Base-by-base conservation (phyloP, 2,888 invertebrate species). In the Andrena dorsata region DNA sequence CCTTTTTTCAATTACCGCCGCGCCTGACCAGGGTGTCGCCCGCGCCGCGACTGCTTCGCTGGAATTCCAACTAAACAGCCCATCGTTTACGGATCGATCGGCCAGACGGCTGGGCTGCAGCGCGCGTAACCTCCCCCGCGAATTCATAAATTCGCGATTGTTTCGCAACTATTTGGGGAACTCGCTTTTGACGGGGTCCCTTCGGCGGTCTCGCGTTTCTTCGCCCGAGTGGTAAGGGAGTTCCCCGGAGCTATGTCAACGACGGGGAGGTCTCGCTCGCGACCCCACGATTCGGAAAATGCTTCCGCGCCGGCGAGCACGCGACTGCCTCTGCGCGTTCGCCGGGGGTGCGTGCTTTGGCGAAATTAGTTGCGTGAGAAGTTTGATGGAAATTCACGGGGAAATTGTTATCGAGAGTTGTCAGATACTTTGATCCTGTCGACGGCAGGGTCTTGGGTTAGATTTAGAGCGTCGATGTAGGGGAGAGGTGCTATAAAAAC, bases 101-200 rank as follows among this genome's bases (percentile, higher is more conserved):
- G 23, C 49, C 16, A 6, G 2, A 20, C 13, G 20, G 2, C 35
- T 7, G 10, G n/a, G 35, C 8, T 10, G 10, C 4, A 10, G 16
- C 0, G 23, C 28, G 41, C 13, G 6, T 32, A 13, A n/a, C 58
- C 16, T 53, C 30, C 3, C 56, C 56, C 70, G 56, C n/a, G 35
- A 41, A 81, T 71, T 74, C 66, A 66, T 74, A 71, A 81, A 80
- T 81, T 65, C 70, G 20, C 73, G 64, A 47, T 32, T 73, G 69
- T 72, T 80, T 80, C 80, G 51, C 69, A 73, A 73, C 69, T 69
- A 81, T 80, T 47, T 74, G 53, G 23, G 64, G 81, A 53, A 81
- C 80, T 65, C 69, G 49, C 73, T 58, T 41, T 51, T 60, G 76
- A 80, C 60, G 70, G 60, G 0, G 5, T 23, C 41, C 49, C 26